These are phyloP conservation scores for Epinephelus cyanopodus DNA, from an alignment of 2,113 vertebrate species.

Conservation along the genomic window DNA sequence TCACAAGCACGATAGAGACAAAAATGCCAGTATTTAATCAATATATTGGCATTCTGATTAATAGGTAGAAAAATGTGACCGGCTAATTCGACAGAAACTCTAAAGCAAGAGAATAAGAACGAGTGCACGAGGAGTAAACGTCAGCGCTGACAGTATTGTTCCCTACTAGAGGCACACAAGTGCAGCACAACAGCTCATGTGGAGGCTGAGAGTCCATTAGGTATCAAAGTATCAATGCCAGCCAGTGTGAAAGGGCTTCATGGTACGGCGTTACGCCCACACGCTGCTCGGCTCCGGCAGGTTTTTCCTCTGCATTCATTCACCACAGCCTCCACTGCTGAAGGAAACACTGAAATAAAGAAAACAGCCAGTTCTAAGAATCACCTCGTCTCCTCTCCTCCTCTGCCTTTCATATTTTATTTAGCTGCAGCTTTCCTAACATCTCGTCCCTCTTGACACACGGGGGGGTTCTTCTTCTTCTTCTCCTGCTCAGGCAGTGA, in stretches of 20 bases:
- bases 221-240: conserved; percentile 40
- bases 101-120: not conserved
- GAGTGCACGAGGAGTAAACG: not conserved
- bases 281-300: conserved; percentile 35
- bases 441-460: not conserved
- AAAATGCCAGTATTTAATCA: not conserved
- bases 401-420: conserved; percentile 22
- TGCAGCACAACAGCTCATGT: conserved; percentile 20
- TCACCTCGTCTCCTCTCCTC: conserved; percentile 2
- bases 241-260: conserved; percentile 37
- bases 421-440: conserved; percentile 18
- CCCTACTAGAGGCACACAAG: not conserved
- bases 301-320: conserved; percentile 41
- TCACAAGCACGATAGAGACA: not conserved
- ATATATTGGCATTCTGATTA: not conserved
- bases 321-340: conserved; percentile 21
- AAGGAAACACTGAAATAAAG: conserved; percentile 13
- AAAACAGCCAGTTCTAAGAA: not conserved
- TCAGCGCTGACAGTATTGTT: not conserved
- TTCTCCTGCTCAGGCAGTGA: too few species aligned
- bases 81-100: not conserved
- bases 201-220: conserved; percentile 55
- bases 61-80: not conserved
- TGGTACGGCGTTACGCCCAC: conserved; percentile 32
- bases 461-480: not conserved